Evolutionary conservation across 2,797 vertebrate genomes (phyloP), one percentile per base, ranked within the genome.

Genomic region (Kryptopterus vitreolus): DNA sequence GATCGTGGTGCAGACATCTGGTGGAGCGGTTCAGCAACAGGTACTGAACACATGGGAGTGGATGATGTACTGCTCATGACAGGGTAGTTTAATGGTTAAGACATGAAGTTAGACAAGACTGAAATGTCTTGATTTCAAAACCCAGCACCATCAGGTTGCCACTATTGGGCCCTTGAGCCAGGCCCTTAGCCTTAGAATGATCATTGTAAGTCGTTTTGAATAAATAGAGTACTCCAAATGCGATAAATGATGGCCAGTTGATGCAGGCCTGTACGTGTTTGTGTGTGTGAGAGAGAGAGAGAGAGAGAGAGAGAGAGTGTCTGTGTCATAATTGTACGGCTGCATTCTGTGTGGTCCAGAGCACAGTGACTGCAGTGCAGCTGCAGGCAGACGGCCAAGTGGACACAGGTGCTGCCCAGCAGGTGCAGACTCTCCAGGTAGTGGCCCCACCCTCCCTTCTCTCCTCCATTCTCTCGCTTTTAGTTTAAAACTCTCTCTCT

Each of bases 351-450:
- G 94, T 95, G 95, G 94, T 96, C 91, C 95, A 97, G 93, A 96
- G 96, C 94, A 96, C 96, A 95, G 96, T 98, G 92, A 97, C 96
- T 88, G 95, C 96, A 94, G 96, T 98, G 93, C 97, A 98, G 95
- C 90, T 97, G 94, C 97, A 98, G 94, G 95, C 96, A 90, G 96
- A 98, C 92, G 94, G 96, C 82, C 97, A 96, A 72, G 95, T 97
- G 95, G 96, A 96, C 95, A 95, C 96, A 71, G 96, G 95, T 95
- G 96, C 96, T 89, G 96, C 96, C 93, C 97, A 98, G 96, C 97
- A 98, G 95, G 96, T 98, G 92, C 96, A 98, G 94, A 97, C 96
- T 93, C 96, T 98, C 93, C 96, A 98, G 96, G 97, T 97, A 98
- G 96, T 97, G 95, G 96, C 98, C n/a, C n/a, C n/a, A n/a, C n/a